Percentiles rank a stretch among this genome's conserved stretches.
These are phyloP conservation scores for Prosapia bicincta DNA, from an alignment of 2,888 invertebrate species.

Conservation along the genomic window DNA sequence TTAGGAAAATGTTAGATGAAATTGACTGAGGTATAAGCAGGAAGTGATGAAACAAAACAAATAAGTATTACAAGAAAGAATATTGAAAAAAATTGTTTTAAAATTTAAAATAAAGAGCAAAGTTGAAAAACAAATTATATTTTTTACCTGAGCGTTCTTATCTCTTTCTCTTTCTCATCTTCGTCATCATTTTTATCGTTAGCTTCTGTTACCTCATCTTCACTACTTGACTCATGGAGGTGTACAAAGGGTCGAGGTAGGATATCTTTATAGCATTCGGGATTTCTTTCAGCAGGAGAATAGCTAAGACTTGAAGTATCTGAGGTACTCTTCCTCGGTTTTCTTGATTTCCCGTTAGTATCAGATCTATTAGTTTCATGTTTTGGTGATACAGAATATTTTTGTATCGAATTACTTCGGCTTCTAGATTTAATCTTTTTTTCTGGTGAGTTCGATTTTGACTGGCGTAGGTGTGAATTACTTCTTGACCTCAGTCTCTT, in stretches of 20 bases:
- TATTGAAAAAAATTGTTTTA: too few relatives aligned
- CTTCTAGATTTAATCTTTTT: conserved; percentile 46
- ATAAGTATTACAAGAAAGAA: too few relatives aligned
- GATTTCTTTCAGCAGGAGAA: conserved; percentile 64
- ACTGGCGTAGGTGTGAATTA: conserved; percentile 34
- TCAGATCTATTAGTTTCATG: conserved; percentile 24
- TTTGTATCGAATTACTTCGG: conserved; percentile 45
- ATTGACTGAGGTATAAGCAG: too few relatives aligned
- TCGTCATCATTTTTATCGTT: conserved; percentile 59
- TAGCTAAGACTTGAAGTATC: conserved; percentile 55
- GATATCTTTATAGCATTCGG: conserved; percentile 65
- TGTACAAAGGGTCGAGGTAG: conserved; percentile 56
- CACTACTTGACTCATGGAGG: conserved; percentile 54
- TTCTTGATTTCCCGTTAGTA: conserved; percentile 23
- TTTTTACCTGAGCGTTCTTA: conserved; percentile 32
- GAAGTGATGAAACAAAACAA: too few relatives aligned
- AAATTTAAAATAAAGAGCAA: too few relatives aligned
- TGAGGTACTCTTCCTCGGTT: conserved; percentile 29
- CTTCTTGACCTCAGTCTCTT: conserved; percentile 30
- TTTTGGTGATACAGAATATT: conserved; percentile 37
- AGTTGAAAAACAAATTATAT: too few relatives aligned
- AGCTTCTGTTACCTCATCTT: conserved; percentile 50
- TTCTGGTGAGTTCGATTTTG: conserved; percentile 39
- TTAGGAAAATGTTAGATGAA: too few relatives aligned
- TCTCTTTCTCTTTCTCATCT: conserved; percentile 56